Evolutionary conservation across 2,888 invertebrate genomes (phyloP).

Genomic region (Megastigmus dorsalis): DNA sequence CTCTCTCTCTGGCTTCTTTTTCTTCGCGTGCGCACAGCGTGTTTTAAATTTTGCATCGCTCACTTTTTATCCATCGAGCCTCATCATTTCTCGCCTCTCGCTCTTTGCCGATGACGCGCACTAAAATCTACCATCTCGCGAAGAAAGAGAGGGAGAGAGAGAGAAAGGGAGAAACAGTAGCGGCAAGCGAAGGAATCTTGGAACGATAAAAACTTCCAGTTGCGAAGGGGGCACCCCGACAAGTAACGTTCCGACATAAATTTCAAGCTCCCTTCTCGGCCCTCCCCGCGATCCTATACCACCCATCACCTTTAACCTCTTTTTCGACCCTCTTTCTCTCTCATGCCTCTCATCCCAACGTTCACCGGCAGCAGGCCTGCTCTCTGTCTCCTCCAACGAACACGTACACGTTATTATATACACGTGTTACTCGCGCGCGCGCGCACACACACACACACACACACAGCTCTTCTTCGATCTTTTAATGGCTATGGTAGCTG

Average conservation of each 20-base stretch:
- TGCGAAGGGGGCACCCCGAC: constrained; percentile 55
- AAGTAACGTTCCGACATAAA: constrained; percentile 59
- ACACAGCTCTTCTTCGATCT: constrained; percentile 56
- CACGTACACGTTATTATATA: constrained; percentile 46
- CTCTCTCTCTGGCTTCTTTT: neutral
- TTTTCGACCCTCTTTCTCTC: neutral
- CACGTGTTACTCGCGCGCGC: no score
- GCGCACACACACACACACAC: no score
- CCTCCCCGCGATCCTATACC: neutral
- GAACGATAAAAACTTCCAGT: constrained; percentile 59
- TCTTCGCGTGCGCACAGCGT: neutral
- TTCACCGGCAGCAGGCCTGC: constrained; percentile 9
- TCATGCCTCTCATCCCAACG: neutral
- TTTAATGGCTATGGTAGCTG: constrained; percentile 48
- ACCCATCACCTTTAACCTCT: neutral
- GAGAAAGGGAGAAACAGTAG: neutral
- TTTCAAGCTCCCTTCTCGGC: constrained; percentile 55
- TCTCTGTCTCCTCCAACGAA: constrained; percentile 3
- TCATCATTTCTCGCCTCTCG: neutral
- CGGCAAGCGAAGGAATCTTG: constrained; percentile 57
- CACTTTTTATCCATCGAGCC: neutral
- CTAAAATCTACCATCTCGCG: neutral
- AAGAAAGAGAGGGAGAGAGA: neutral
- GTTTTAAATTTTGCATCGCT: constrained; percentile 10
- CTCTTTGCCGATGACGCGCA: neutral